Percentiles rank a stretch among this genome's conserved stretches.
Conservation (phyloP, 2,797 vertebrate genomes). For the Gadopsis marmoratus region DNA sequence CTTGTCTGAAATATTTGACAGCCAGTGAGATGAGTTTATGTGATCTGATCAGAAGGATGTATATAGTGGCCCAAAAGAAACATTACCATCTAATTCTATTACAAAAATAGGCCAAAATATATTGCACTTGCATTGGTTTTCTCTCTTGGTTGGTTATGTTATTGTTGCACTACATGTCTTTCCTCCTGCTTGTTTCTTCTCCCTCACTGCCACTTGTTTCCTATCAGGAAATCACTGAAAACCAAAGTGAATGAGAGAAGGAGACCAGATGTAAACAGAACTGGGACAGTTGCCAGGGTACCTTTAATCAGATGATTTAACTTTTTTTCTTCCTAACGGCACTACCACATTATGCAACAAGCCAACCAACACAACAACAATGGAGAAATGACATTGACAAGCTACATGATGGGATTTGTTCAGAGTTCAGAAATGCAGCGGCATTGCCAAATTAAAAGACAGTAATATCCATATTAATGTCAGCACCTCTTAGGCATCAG, state of each 20-base stretch:
- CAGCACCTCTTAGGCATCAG: slow-evolving; percentile 37
- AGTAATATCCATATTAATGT: slow-evolving; percentile 50
- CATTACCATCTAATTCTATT: background rate
- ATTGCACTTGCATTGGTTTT: background rate
- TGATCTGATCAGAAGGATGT: slow-evolving; percentile 9
- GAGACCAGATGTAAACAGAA: slow-evolving; percentile 36
- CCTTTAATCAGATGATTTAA: background rate
- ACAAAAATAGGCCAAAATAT: background rate
- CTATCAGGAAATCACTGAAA: slow-evolving; percentile 25
- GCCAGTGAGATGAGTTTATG: background rate
- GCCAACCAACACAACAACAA: background rate
- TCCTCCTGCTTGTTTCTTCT: slow-evolving; percentile 19
- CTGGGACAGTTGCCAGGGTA: slow-evolving; percentile 2
- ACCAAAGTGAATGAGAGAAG: slow-evolving; percentile 18
- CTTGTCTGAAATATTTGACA: too few relatives aligned
- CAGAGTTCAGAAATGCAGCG: background rate
- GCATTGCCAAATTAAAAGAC: background rate
- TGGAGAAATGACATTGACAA: background rate
- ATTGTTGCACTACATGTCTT: background rate
- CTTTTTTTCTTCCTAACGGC: background rate
- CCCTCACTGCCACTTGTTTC: slow-evolving; percentile 10
- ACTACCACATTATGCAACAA: background rate
- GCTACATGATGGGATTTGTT: background rate
- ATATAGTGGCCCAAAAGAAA: background rate
- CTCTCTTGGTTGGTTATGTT: background rate